Base-by-base conservation (phyloP, 2,888 invertebrate species). In the Euspilapteryx auroguttella region DNA sequence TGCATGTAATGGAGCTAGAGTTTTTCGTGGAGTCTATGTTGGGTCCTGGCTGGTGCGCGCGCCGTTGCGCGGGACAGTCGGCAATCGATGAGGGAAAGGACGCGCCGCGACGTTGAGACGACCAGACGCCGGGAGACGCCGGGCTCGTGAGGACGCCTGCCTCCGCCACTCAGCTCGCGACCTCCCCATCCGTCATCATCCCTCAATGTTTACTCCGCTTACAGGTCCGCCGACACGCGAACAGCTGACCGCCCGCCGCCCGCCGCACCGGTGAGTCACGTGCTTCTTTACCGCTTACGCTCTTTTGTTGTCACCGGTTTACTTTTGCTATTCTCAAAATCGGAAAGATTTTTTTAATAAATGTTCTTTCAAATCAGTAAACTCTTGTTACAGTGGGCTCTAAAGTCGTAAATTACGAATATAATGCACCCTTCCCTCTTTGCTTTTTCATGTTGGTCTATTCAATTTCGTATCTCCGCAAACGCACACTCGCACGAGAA, bases 91-190 rank as follows among this genome's bases (percentile, higher is more conserved):
- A 64, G 69, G 62, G 31, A 36, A 65, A 59, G 53, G 57, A 65
- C 57, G 64, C 66, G 75, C 66, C 78, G 63, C 80, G 73, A 68
- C 75, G 76, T 55, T 47, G 61, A 73, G 79, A 79, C 79, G 73
- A 65, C 64, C 78, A 79, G 77, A 78, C 78, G 77, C 71, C 75
- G 63, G 65, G 68, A 49, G 77, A 75, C 53, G 69, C 55, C 76
- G 47, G 65, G 64, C 44, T 78, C 44, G 59, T 47, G 38, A 55
- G 49, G 57, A 65, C 63, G 64, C 49, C 52, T 56, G 52, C 49
- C 23, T 23, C 27, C 27, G 17, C 17, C 32, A 31, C 49, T 47
- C 42, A 47, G 45, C 51, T n/a, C 42, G 55, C 56, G 54, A 45
- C 53, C 41, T 50, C 52, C 50, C 59, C 55, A 50, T 38, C 45